Percentiles rank a stretch among this genome's conserved stretches.
Conservation (phyloP, 2,888 invertebrate species). For the Trissolcus japonicus region DNA sequence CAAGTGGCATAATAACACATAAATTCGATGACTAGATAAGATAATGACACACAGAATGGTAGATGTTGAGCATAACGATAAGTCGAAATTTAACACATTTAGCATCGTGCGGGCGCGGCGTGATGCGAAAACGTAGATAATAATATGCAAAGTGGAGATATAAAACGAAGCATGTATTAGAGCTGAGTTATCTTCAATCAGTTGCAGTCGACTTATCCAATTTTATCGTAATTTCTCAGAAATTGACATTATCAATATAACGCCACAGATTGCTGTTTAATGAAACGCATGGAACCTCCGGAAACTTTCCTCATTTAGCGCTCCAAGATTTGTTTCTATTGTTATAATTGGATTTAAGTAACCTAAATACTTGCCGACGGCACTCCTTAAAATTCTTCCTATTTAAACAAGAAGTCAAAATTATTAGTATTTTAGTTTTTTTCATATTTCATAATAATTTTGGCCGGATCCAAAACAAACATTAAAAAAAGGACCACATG, state of each 20-base stretch:
- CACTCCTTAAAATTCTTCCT: too few species aligned
- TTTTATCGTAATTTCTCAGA: slow-evolving; percentile 52
- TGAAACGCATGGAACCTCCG: slow-evolving; percentile 43
- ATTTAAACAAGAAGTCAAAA: background rate
- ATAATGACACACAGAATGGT: slow-evolving; percentile 49
- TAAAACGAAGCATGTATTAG: slow-evolving; percentile 53
- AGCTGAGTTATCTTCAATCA: slow-evolving; percentile 54
- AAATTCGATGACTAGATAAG: slow-evolving; percentile 51
- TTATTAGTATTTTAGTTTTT: background rate
- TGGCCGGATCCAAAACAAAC: too few species aligned
- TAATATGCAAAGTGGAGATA: slow-evolving; percentile 56
- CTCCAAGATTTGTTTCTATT: slow-evolving; percentile 9
- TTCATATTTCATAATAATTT: too few species aligned
- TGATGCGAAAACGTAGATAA: slow-evolving; percentile 54
- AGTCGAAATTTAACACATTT: slow-evolving; percentile 53
- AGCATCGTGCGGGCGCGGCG: slow-evolving; percentile 39
- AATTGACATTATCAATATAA: slow-evolving; percentile 53
- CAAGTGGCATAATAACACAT: slow-evolving; percentile 54
- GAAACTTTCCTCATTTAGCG: slow-evolving; percentile 22
- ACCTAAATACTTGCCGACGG: slow-evolving; percentile 25
- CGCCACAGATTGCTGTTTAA: slow-evolving; percentile 39
- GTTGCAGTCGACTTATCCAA: slow-evolving; percentile 51
- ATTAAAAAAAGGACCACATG: too few species aligned
- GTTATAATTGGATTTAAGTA: slow-evolving; percentile 37
- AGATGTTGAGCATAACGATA: slow-evolving; percentile 53